phyloP scores from a whole-genome alignment of 2,797 vertebrate genomes.

The Sebastes glaucus region DNA sequence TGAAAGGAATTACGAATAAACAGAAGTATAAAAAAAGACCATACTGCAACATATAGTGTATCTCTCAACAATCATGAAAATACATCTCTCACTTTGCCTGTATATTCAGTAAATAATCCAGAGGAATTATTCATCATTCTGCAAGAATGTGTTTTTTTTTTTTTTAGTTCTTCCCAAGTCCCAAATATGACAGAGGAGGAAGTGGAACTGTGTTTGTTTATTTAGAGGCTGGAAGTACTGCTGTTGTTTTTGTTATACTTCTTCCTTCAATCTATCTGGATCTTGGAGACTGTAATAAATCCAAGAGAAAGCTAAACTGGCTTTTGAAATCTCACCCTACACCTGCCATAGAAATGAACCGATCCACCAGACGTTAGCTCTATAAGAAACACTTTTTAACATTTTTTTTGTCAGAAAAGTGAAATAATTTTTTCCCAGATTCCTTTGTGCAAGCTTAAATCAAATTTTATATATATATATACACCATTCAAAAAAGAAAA shows the following conservation, averaged over 20 bases:
- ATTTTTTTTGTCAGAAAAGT: not conserved
- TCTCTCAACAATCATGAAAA: slow-evolving; percentile 1
- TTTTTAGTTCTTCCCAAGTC: not conserved
- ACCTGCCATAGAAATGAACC: not conserved
- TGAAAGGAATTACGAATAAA: not conserved
- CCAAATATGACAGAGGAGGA: not conserved
- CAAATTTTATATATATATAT: too few species aligned
- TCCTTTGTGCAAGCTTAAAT: not conserved
- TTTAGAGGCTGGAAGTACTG: not conserved
- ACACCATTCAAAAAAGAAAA: not conserved
- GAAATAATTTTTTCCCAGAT: not conserved
- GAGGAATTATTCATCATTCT: slow-evolving; percentile 27
- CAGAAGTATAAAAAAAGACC: not conserved
- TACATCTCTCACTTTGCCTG: not conserved
- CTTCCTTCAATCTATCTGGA: not conserved
- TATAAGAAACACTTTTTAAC: not conserved
- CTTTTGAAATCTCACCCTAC: not conserved
- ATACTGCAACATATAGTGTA: not conserved
- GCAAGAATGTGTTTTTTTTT: not conserved
- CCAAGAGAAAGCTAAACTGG: not conserved
- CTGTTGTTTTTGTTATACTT: not conserved
- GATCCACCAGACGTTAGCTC: not conserved
- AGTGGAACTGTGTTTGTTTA: not conserved
- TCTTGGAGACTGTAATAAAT: not conserved
- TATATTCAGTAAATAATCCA: not conserved